Evolutionary conservation across 2,888 invertebrate species (phyloP).

Genomic region (Mesochorus sp.): DNA sequence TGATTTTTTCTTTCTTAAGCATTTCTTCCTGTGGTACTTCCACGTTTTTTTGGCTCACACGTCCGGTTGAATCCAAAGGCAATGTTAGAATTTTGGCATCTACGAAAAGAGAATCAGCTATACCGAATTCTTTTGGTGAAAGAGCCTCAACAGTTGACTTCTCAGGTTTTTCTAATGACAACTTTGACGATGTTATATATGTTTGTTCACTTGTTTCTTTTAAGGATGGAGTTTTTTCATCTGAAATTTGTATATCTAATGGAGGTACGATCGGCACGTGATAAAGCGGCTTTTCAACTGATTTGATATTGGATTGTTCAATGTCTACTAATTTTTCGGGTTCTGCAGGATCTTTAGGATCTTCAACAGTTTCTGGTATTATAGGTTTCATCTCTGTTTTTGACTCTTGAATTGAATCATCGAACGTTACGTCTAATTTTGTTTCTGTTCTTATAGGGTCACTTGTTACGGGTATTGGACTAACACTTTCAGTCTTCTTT

Average conservation of each 20-base stretch:
- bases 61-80: slow-evolving; percentile 2
- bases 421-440: neutral
- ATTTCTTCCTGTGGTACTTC: neutral
- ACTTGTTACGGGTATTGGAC: neutral
- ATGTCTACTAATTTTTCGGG: neutral
- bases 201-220: neutral
- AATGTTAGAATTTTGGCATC: slow-evolving; percentile 46
- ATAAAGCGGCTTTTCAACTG: neutral
- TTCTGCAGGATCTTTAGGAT: neutral
- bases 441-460: neutral
- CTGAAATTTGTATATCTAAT: neutral
- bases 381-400: neutral
- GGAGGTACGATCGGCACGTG: slow-evolving; percentile 28
- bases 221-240: neutral
- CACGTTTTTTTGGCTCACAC: neutral
- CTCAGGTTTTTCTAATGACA: neutral
- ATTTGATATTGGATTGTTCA: neutral
- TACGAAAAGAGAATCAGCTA: slow-evolving; percentile 51
- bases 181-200: neutral
- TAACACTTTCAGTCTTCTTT: neutral
- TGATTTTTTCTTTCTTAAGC: neutral
- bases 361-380: neutral
- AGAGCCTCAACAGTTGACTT: neutral
- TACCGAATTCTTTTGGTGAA: slow-evolving; percentile 52
- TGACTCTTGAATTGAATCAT: neutral